phyloP scores from a whole-genome alignment of 2,888 invertebrate species.

The Hirudinaria manillensis region DNA sequence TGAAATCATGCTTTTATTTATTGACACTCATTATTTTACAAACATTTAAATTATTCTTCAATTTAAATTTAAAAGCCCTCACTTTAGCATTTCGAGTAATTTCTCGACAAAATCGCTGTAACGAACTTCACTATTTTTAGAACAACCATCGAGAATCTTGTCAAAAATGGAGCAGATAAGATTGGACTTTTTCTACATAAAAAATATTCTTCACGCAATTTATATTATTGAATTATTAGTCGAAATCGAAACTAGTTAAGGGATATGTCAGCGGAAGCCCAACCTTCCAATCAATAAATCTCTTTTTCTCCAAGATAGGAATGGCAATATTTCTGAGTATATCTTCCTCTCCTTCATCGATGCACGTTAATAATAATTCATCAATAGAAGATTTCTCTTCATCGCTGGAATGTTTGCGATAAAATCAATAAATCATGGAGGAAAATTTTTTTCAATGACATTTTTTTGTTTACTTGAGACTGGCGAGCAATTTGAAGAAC shows the following conservation, averaged over 20 bases:
- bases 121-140: background rate
- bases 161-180: background rate
- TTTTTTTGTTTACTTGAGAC: background rate
- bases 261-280: background rate
- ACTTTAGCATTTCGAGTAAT: constrained; percentile 24
- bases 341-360: constrained; percentile 11
- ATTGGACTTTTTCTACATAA: background rate
- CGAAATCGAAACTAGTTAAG: too few relatives aligned
- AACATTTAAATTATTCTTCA: background rate
- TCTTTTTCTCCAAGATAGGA: constrained; percentile 35
- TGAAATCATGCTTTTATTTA: too few relatives aligned
- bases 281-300: constrained; percentile 41
- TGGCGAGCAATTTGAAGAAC: constrained; percentile 1
- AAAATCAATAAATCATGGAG: background rate
- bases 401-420: constrained; percentile 14
- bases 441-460: background rate
- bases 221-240: too few relatives aligned
- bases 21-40: too few relatives aligned
- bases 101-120: constrained; percentile 23
- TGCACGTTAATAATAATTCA: constrained; percentile 23
- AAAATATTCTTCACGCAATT: background rate
- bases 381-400: constrained; percentile 28
- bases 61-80: constrained; percentile 2
- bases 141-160: constrained; percentile 3
- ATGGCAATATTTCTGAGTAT: background rate